Evolutionary conservation across 2,113 vertebrate species (phyloP), one percentile per base, ranked within the genome.

Genomic region (Zosterops hypoxanthus): DNA sequence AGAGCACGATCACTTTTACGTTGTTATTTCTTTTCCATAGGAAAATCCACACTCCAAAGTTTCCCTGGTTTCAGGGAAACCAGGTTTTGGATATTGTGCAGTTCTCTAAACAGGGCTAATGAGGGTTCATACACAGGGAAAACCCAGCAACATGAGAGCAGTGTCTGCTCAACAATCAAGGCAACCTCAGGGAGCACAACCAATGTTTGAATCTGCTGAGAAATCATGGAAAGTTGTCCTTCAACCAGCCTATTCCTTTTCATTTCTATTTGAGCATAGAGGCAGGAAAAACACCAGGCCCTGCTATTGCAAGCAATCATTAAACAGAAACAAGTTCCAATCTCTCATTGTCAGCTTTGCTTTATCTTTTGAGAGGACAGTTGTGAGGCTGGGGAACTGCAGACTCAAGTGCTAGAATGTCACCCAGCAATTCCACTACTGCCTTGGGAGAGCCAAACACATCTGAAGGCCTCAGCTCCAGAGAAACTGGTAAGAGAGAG

Each of bases 381-480:
- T n/a, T 66, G 17, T 8, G 33, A 76, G 41, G 70, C 28, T 66
- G 55, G 42, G 57, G 55, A 91, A 42, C 17, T 76, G 42, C 71
- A 28, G 44, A 44, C 15, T 36, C 41, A 10, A 31, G 26, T 6
- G 11, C 41, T 34, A 28, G 8, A 24, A 49, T 19, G 9, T 36
- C 46, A 46, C n/a, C n/a, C 53, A 72, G 34, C 47, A 53, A 41
- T 52, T 34, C 56, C 61, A 68, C 0, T 25, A 31, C 60, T 46
- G 36, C 63, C 50, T 34, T 25, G n/a, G 22, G 60, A 76, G n/a
- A 61, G 63, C 28, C 77, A 19, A 64, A 72, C 39, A 36, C n/a
- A 26, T 12, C 31, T 1, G 1, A 92, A 29, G 0, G 1, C 7
- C 41, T 55, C 11, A 2, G n/a, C 89, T 57, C 70, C 36, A 66